phyloP scores from a whole-genome alignment of 2,888 invertebrate species.

The Thyatira batis region DNA sequence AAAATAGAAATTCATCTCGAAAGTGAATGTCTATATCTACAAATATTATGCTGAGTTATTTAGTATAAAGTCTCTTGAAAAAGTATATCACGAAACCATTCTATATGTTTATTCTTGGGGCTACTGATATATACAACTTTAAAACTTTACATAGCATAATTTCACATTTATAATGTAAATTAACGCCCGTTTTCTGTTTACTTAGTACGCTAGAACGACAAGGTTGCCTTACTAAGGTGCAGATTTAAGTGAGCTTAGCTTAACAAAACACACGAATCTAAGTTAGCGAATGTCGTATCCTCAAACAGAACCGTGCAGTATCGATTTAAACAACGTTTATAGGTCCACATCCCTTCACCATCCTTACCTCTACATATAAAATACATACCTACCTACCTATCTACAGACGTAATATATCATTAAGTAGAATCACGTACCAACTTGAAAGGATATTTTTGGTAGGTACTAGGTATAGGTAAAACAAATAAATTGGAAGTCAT shows the following conservation, averaged over 20 bases:
- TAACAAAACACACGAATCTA: conserved; percentile 1
- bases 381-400: neutral
- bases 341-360: conserved; percentile 39
- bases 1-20: no score
- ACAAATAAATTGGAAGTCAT: no score
- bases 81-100: neutral
- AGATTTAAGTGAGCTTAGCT: neutral
- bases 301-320: conserved; percentile 34
- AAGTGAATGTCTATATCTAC: no score
- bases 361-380: no score
- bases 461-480: no score
- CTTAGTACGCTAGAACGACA: neutral
- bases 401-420: neutral
- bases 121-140: neutral
- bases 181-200: neutral
- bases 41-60: no score
- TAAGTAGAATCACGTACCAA: no score
- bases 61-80: no score
- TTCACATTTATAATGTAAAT: neutral
- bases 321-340: conserved; percentile 51
- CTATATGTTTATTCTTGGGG: neutral
- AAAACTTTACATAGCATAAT: neutral
- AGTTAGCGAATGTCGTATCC: conserved; percentile 4
- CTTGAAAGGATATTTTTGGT: no score
- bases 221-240: neutral